Conservation (phyloP, 1,140 invertebrate genomes). For the Cecropterus lyciades region DNA sequence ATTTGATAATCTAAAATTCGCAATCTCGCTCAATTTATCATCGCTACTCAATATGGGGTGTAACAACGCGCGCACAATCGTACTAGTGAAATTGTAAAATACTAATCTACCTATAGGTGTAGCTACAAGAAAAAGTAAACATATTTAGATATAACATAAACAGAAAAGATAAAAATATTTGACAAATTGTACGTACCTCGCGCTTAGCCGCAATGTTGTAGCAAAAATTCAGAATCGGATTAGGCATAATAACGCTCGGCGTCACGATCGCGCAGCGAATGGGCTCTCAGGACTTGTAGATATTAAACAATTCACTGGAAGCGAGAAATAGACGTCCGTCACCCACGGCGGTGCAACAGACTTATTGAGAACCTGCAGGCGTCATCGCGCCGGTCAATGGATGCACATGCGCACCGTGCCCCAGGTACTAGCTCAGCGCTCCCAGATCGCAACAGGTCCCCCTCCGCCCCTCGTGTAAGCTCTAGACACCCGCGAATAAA, state of each 20-base stretch:
- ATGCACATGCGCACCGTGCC: conserved; percentile 26
- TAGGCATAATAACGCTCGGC: neutral
- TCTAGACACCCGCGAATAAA: neutral
- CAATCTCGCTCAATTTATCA: neutral
- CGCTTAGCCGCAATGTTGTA: conserved; percentile 8
- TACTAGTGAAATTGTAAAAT: conserved; percentile 1
- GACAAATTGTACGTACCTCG: conserved; percentile 15
- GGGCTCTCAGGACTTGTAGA: neutral
- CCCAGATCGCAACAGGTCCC: conserved; percentile 24
- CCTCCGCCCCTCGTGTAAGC: conserved; percentile 6
- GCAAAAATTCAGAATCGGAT: conserved; percentile 5
- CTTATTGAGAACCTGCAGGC: conserved; percentile 20
- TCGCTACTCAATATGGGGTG: neutral
- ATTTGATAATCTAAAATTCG: neutral
- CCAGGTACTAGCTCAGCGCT: conserved; percentile 16
- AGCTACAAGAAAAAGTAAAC: neutral
- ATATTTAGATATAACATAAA: neutral
- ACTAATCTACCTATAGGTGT: too few species aligned
- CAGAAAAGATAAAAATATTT: neutral
- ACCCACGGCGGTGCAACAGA: conserved; percentile 19
- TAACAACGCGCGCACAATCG: conserved; percentile 12
- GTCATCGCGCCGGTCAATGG: conserved; percentile 15
- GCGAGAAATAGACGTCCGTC: neutral
- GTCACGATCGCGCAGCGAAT: neutral
- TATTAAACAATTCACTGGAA: neutral